Base-by-base conservation (phyloP, 92 coral and sea anemone species). In the Umimayanthus kanabou region DNA sequence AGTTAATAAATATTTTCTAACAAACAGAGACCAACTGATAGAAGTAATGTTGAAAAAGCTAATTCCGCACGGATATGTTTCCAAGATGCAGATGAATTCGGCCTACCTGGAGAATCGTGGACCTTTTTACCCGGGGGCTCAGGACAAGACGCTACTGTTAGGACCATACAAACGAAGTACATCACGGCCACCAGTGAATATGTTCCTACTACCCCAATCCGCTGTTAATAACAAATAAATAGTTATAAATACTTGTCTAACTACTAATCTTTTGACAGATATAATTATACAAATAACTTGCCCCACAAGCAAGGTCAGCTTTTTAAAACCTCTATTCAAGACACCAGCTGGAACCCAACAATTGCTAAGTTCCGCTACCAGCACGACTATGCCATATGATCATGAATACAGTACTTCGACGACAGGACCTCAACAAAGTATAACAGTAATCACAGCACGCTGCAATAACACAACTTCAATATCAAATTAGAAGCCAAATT, bases 171-270 rank as follows among this genome's bases (percentile, higher is more conserved):
- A 45, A 97, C 45, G 81, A 94, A 91, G 92, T 95, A 97, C 43
- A 94, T 91, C 69, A 95, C 88, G 76, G 96, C 95, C 69, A 97
- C 92, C 88, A 97, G 71, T 23, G 97, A 89, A 90, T 97, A 97
- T 39, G 96, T 93, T 37, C 98, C 99, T 84, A 97, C 99, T 39
- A 97, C 98, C 25, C 99, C 99, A 85, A 95, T 86, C 88, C 89
- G 90, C 98, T 95, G 88, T 5, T 61, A 50, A 33, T 23, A 22
- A 58, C 20, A 23, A 58, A 22, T 3, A 50, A 7, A 73, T 33
- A 73, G 15, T 22, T 4, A 15, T 53, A 53, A 53, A 53, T 20
- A 20, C 25, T 20, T 18, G 25, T 22, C 25, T 61, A 61, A 61
- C 26, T 61, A 61, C 9, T 61, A 61, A 61, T 22, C 7, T 7